phyloP scores from a whole-genome alignment of 2,888 invertebrate species.

The Drosophila anceps region DNA sequence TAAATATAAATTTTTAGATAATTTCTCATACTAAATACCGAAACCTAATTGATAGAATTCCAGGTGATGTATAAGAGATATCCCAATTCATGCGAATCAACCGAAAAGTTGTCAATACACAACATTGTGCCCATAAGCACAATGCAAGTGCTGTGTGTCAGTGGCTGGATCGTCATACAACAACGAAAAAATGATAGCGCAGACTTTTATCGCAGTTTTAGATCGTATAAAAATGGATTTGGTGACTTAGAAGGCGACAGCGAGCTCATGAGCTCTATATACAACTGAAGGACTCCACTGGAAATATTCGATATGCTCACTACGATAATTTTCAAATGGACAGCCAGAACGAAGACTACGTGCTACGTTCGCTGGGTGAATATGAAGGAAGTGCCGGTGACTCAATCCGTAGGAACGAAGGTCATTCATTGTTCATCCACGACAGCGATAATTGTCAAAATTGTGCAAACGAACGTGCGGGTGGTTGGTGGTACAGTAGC shows the following conservation, averaged over 20 bases:
- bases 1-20: background rate
- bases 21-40: background rate
- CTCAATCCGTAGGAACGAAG: background rate
- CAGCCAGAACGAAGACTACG: background rate
- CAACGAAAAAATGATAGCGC: background rate
- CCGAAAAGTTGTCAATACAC: background rate
- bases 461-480: slow-evolving; percentile 3
- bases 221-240: background rate
- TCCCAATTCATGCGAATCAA: background rate
- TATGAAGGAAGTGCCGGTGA: slow-evolving; percentile 8
- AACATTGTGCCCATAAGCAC: background rate
- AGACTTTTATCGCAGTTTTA: background rate
- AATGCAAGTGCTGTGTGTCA: background rate
- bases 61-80: background rate
- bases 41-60: background rate
- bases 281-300: background rate
- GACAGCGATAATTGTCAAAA: background rate
- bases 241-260: background rate
- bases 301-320: background rate
- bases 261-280: slow-evolving; percentile 4
- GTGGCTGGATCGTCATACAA: slow-evolving; percentile 2
- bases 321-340: slow-evolving; percentile 7
- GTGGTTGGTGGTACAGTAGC: slow-evolving; percentile 20
- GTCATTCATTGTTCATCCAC: background rate
- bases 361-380: background rate